phyloP scores from a whole-genome alignment of 37 sponge, comb jelly and placozoan species.

The Eunapius fragilis region DNA sequence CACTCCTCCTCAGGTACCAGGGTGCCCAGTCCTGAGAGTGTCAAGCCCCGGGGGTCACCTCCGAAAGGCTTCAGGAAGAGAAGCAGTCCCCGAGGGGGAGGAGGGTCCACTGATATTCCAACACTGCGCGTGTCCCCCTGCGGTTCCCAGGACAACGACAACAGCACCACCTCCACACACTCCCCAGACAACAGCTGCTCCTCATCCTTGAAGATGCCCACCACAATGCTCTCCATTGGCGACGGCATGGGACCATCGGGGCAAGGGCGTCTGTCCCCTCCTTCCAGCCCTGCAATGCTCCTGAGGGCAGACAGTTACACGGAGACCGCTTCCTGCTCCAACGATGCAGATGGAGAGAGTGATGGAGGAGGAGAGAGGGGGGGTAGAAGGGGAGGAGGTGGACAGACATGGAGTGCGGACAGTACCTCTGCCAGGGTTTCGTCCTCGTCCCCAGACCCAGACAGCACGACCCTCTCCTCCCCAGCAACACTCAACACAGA shows the following conservation, averaged over 20 bases:
- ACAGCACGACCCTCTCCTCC: neutral
- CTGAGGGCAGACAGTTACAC: conserved; percentile 25
- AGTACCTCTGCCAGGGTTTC: neutral
- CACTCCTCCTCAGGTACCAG: neutral
- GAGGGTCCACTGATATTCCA: neutral
- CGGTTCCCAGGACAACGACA: neutral
- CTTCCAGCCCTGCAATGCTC: neutral
- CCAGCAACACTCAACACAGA: neutral
- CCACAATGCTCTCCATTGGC: neutral
- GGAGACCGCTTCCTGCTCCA: conserved; percentile 38
- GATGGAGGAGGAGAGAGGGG: neutral
- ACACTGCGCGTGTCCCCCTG: neutral
- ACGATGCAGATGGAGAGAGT: conserved; percentile 19
- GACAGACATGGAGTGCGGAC: conserved; percentile 1
- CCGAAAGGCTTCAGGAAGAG: neutral
- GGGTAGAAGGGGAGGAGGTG: neutral
- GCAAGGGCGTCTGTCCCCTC: neutral
- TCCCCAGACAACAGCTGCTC: neutral
- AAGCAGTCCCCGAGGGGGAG: neutral
- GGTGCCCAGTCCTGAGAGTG: neutral
- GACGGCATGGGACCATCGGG: neutral
- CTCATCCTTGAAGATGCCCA: neutral
- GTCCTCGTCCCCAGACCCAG: conserved; percentile 3
- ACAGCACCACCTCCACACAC: neutral
- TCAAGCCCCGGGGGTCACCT: neutral